phyloP scores from a whole-genome alignment of 2,888 invertebrate genomes.

The Alloplasta piceator region DNA sequence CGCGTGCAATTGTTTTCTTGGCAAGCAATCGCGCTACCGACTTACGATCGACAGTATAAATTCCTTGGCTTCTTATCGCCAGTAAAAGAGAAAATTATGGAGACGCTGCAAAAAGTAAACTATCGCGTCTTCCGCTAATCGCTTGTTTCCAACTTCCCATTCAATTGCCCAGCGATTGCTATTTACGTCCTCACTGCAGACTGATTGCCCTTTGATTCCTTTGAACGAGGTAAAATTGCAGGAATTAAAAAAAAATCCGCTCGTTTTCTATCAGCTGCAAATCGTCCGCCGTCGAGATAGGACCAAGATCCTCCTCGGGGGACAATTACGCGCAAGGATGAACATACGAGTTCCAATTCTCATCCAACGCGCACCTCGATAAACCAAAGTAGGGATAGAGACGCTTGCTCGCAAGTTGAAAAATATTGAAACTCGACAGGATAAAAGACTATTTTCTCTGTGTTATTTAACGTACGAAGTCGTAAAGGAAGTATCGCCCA shows the following conservation, averaged over 20 bases:
- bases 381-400: background rate
- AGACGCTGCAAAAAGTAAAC: background rate
- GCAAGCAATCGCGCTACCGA: slow-evolving; percentile 30
- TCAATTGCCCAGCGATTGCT: background rate
- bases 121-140: slow-evolving; percentile 62
- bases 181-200: background rate
- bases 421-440: slow-evolving; percentile 38
- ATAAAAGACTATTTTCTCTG: slow-evolving; percentile 24
- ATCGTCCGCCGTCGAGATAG: no score
- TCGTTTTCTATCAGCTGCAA: no score
- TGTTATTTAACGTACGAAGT: slow-evolving; percentile 21
- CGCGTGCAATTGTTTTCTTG: slow-evolving; percentile 53
- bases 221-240: background rate
- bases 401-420: slow-evolving; percentile 32
- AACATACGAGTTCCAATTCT: background rate
- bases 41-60: slow-evolving; percentile 28
- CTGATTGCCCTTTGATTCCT: background rate
- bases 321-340: slow-evolving; percentile 3
- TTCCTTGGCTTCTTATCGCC: slow-evolving; percentile 34
- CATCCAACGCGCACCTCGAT: background rate
- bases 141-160: slow-evolving; percentile 33
- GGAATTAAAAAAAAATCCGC: no score
- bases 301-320: background rate
- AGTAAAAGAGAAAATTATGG: slow-evolving; percentile 38
- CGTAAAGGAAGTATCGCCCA: slow-evolving; percentile 62